phyloP scores from a whole-genome alignment of 1,140 invertebrate species.

The Leptinotarsa defecta region DNA sequence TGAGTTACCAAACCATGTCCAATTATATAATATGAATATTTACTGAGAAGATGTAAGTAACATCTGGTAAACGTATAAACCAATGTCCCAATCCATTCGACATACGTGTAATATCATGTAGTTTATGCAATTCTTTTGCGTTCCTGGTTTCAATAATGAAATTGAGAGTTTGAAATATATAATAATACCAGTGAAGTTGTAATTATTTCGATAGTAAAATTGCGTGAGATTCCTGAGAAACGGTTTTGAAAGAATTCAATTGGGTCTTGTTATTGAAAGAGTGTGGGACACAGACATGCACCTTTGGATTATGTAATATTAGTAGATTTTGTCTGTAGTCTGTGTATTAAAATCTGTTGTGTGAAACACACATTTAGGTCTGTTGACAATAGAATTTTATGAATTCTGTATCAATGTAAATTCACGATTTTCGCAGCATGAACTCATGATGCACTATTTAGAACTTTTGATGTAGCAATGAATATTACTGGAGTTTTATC shows the following conservation, averaged over 20 bases:
- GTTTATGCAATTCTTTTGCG: neutral
- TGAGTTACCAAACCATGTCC: neutral
- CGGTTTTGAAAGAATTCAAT: neutral
- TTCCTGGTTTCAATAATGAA: neutral
- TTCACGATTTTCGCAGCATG: too few species aligned
- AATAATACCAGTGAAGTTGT: neutral
- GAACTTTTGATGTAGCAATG: too few species aligned
- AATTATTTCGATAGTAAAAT: neutral
- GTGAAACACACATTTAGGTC: too few species aligned
- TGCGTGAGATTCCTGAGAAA: neutral
- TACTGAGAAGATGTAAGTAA: neutral
- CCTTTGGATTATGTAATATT: too few species aligned
- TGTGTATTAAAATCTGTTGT: too few species aligned
- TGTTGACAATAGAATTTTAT: too few species aligned
- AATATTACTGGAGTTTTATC: too few species aligned
- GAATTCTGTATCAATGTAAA: too few species aligned
- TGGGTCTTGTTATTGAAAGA: too few species aligned
- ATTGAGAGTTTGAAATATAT: neutral
- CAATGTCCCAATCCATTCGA: neutral
- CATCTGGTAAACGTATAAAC: slow-evolving; percentile 2
- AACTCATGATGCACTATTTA: too few species aligned
- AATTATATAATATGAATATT: slow-evolving; percentile 1
- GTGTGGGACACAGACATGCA: too few species aligned
- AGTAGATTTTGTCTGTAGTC: too few species aligned
- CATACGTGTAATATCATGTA: neutral